phyloP scores from a whole-genome alignment of 2,888 invertebrate species.

The Tachystola acroxantha region DNA sequence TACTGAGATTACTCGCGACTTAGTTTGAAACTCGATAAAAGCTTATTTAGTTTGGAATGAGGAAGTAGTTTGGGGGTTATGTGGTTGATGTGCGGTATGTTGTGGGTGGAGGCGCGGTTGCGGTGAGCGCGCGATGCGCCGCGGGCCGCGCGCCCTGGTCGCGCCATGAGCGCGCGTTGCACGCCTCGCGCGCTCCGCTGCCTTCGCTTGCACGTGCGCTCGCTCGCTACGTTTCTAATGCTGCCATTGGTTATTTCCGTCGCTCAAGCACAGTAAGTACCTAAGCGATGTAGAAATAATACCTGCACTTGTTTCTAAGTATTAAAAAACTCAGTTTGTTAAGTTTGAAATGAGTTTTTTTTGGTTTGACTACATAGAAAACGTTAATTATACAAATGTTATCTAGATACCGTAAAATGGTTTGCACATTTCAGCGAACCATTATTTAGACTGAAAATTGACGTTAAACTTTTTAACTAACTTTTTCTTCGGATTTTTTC shows the following conservation, averaged over 20 bases:
- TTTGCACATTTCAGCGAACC: too few species aligned
- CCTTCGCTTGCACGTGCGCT: constrained; percentile 26
- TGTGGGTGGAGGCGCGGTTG: constrained; percentile 21
- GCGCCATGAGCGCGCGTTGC: constrained; percentile 69
- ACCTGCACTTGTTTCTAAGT: too few species aligned
- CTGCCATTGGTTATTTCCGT: constrained; percentile 38
- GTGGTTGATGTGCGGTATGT: constrained; percentile 17
- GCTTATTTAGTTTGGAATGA: not conserved
- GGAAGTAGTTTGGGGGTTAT: constrained; percentile 5
- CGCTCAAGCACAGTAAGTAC: constrained; percentile 59
- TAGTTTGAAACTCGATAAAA: not conserved
- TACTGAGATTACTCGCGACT: constrained; percentile 23
- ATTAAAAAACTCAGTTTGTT: too few species aligned
- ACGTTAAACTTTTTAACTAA: too few species aligned
- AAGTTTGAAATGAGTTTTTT: too few species aligned
- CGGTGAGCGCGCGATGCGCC: constrained; percentile 61
- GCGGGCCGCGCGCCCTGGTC: constrained; percentile 39
- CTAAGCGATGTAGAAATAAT: too few species aligned
- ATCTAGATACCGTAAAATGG: too few species aligned
- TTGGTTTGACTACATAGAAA: too few species aligned
- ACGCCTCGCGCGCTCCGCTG: constrained; percentile 35
- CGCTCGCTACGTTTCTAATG: constrained; percentile 34
- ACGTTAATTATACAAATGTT: too few species aligned
- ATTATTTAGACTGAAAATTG: too few species aligned
- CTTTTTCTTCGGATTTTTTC: too few species aligned